These are phyloP conservation scores for Halictus quadricinctus DNA, from an alignment of 2,888 invertebrate species.

Conservation along the genomic window DNA sequence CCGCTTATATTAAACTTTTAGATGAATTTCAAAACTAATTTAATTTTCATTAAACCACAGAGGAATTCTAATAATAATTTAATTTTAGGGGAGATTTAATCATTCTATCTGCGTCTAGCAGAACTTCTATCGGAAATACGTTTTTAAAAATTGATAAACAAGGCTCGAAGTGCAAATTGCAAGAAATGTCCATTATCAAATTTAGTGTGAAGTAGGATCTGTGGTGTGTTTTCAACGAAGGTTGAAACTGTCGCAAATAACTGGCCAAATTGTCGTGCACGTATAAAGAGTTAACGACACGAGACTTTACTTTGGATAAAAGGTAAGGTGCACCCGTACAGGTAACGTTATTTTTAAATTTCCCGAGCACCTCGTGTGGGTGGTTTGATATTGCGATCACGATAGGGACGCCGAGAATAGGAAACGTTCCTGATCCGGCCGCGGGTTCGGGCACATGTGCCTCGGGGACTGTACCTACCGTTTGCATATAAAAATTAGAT, in stretches of 20 bases:
- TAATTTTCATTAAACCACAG: no score
- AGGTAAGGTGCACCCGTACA: background rate
- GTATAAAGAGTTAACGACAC: background rate
- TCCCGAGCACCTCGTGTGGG: background rate
- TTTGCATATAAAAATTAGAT: slow-evolving; percentile 63
- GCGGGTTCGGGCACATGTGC: slow-evolving; percentile 17
- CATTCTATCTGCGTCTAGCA: no score
- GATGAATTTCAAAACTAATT: no score
- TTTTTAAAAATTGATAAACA: no score
- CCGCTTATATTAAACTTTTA: no score
- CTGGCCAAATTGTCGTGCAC: background rate
- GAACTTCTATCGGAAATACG: no score
- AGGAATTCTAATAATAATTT: no score
- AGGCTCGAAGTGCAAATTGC: no score
- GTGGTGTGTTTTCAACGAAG: no score
- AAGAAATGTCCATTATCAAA: no score
- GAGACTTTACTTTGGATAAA: background rate
- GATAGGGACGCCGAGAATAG: slow-evolving; percentile 36
- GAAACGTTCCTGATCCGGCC: slow-evolving; percentile 24
- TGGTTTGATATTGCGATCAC: slow-evolving; percentile 48
- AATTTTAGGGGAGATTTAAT: no score
- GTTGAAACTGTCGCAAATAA: background rate
- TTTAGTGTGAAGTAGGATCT: no score
- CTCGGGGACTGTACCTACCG: slow-evolving; percentile 32
- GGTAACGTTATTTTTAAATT: background rate